Evolutionary conservation across 2,797 vertebrate genomes (phyloP), one percentile per base, ranked within the genome.

Genomic region (Molothrus aeneus): DNA sequence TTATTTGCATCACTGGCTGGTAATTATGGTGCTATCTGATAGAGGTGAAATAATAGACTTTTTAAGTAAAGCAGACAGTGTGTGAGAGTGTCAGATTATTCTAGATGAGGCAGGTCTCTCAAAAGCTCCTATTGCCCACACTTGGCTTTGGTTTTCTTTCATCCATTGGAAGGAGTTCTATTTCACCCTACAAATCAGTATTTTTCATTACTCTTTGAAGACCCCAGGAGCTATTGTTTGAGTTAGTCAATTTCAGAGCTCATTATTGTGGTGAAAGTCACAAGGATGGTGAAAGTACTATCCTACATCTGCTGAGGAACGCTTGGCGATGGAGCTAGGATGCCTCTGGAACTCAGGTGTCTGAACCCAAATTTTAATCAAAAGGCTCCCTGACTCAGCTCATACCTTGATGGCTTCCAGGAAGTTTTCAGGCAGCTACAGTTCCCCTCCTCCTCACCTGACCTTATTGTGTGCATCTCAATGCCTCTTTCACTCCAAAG

Each of bases 211-310:
- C 16, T 64, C 18, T 38, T 78, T 42, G 42, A 73, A 74, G 42
- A 57, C 10, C 24, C 6, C 40, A 38, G 42, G 61, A 78, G 20
- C 47, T 91, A 14, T 38, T 78, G 32, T 57, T 85, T 60, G 47
- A 73, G 18, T 56, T 80, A 66, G 31, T 40, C 73, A 24, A 68
- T 85, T 92, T 90, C 42, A 64, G 74, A 81, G 71, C 25, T 78
- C 28, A 3, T 65, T 75, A 36, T 19, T 78, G 7, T 61, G 75
- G 17, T 80, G 47, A 29, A 88, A 91, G 31, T 66, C 7, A 8
- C 0, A 0, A 50, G 47, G 24, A 57, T 65, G 26, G 56, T 60
- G 17, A 36, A 91, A 92, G 59, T 81, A 32, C 20, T 60, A 0
- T 59, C 13, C 28, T 64, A 36, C 21, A n/a, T 85, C 34, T 75